Percentiles rank a stretch among this genome's conserved stretches.
Conservation (phyloP, 1,140 invertebrate genomes). For the Camponotus floridanus region DNA sequence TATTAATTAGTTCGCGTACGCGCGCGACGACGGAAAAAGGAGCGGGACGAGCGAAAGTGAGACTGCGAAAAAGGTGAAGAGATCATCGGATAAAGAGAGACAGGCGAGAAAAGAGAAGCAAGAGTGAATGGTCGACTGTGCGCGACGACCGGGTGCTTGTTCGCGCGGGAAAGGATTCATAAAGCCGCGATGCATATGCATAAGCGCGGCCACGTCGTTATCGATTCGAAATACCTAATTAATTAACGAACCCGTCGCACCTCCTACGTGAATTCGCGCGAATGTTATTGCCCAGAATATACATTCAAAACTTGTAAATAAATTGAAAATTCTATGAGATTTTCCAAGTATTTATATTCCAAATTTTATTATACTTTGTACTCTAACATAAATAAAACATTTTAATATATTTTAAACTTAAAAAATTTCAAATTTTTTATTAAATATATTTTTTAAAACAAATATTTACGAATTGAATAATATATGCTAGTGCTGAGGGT, state of each 20-base stretch:
- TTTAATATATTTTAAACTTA: too few species aligned
- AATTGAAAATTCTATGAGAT: too few species aligned
- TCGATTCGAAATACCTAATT: slow-evolving; percentile 52
- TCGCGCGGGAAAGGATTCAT: slow-evolving; percentile 51
- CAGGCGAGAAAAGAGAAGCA: slow-evolving; percentile 44
- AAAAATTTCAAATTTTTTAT: too few species aligned
- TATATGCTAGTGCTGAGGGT: too few species aligned
- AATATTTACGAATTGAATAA: too few species aligned
- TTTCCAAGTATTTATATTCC: too few species aligned
- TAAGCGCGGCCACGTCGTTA: slow-evolving; percentile 39
- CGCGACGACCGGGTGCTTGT: slow-evolving; percentile 14
- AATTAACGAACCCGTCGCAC: slow-evolving; percentile 43
- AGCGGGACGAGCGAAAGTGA: slow-evolving; percentile 46
- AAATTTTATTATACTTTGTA: too few species aligned
- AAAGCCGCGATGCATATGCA: slow-evolving; percentile 50
- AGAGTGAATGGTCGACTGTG: slow-evolving; percentile 62
- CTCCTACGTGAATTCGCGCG: background rate
- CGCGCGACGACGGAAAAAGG: slow-evolving; percentile 38
- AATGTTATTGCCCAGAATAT: background rate
- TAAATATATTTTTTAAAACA: too few species aligned
- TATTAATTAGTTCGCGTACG: slow-evolving; percentile 59
- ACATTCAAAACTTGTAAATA: too few species aligned
- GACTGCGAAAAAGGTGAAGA: slow-evolving; percentile 8
- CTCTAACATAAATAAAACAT: background rate
- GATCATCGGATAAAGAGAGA: slow-evolving; percentile 43